Evolutionary conservation across 1,140 invertebrate genomes (phyloP).

Genomic region (Pseudomyrmex pallidus): DNA sequence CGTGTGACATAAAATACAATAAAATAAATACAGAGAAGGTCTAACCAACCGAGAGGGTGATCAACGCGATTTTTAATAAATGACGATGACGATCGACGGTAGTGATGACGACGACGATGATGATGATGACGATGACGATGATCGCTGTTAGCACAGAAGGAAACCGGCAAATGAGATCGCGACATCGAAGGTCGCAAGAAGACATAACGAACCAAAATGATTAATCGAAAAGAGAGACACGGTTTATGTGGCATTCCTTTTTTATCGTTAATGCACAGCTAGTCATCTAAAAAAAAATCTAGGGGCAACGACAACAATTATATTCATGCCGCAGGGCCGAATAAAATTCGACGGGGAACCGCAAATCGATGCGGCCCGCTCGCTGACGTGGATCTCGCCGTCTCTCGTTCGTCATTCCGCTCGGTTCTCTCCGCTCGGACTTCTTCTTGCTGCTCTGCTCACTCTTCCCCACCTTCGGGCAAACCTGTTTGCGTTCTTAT

Average conservation of each 20-base stretch:
- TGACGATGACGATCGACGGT: background rate
- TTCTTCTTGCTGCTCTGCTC: slow-evolving; percentile 15
- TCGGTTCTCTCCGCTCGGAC: background rate
- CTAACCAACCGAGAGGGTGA: slow-evolving; percentile 18
- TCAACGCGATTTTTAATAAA: slow-evolving; percentile 4
- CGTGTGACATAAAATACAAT: slow-evolving; percentile 27
- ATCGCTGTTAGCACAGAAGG: slow-evolving; percentile 49
- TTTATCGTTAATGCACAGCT: slow-evolving; percentile 84
- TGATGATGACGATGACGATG: background rate
- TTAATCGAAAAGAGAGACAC: slow-evolving; percentile 77
- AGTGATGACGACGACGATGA: background rate
- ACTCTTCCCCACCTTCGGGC: background rate
- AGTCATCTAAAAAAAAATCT: slow-evolving; percentile 82
- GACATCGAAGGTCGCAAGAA: slow-evolving; percentile 66
- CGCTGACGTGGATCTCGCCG: background rate
- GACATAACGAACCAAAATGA: slow-evolving; percentile 72
- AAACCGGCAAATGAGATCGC: slow-evolving; percentile 48
- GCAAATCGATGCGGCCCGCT: background rate
- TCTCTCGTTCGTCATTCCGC: background rate
- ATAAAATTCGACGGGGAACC: slow-evolving; percentile 70
- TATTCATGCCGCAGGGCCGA: slow-evolving; percentile 84
- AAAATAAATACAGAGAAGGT: slow-evolving; percentile 33
- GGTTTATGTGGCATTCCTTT: slow-evolving; percentile 83
- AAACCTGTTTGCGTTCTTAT: slow-evolving; percentile 73
- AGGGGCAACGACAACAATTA: slow-evolving; percentile 84